Percentiles rank a stretch among this genome's conserved stretches.
Evolutionary conservation across 2,888 invertebrate species (phyloP).

Genomic region (Eupithecia vulgata): DNA sequence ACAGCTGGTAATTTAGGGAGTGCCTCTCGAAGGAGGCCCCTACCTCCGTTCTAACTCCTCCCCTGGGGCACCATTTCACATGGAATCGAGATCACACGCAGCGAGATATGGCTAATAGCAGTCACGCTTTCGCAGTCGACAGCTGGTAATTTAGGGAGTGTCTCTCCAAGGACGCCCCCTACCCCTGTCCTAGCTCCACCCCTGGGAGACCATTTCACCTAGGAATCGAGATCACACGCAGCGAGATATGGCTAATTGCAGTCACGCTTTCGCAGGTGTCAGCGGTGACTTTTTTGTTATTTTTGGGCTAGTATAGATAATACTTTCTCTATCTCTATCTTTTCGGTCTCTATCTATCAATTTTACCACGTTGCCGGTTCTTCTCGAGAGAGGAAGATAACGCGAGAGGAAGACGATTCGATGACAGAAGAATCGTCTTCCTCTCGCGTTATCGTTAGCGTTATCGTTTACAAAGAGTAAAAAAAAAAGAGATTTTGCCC

Average conservation of each 20-base stretch:
- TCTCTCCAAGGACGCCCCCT: no score
- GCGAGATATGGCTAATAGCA: slow-evolving; percentile 45
- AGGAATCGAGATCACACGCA: slow-evolving; percentile 38
- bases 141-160: not conserved
- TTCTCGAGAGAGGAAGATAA: no score
- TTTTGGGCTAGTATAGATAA: no score
- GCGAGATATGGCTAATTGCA: slow-evolving; percentile 45
- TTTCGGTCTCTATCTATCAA: no score
- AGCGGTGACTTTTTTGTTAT: no score
- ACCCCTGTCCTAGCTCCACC: not conserved
- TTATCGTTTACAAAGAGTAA: not conserved
- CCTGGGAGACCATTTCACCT: slow-evolving; percentile 30
- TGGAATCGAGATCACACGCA: slow-evolving; percentile 37
- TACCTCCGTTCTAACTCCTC: not conserved
- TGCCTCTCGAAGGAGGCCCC: no score
- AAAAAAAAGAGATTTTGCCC: not conserved
- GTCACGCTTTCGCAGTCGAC: slow-evolving; percentile 43
- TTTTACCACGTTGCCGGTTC: no score
- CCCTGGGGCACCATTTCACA: no score
- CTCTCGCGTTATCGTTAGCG: not conserved
- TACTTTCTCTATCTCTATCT: no score
- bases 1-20: not conserved
- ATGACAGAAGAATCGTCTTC: no score
- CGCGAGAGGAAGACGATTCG: no score
- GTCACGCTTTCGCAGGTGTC: slow-evolving; percentile 47